Evolutionary conservation across 2,113 vertebrate species (phyloP).

Genomic region (Butorides virescens): DNA sequence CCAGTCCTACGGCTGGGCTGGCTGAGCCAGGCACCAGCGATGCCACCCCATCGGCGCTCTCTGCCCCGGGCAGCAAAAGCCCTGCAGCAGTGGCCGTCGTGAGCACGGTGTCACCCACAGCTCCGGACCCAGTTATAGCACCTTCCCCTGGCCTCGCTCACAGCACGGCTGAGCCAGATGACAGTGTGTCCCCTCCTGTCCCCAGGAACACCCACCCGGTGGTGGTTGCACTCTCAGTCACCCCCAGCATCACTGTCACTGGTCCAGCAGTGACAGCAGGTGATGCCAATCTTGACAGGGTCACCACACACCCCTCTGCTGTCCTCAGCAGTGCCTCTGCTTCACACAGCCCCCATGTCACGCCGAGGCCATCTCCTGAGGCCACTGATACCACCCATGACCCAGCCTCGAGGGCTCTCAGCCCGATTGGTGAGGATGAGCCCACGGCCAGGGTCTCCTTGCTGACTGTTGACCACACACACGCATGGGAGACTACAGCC

Average conservation of each 20-base stretch:
- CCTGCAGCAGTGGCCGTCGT: fast-evolving
- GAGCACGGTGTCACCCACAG: not conserved
- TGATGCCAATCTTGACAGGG: not conserved
- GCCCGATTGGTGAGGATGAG: not conserved
- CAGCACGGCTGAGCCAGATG: not conserved
- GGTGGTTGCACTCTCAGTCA: not conserved
- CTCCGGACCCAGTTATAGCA: fast-evolving
- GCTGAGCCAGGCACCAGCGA: not conserved
- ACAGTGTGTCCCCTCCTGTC: not conserved
- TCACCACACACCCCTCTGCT: not conserved
- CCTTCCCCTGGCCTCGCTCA: not conserved
- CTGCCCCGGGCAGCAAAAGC: not conserved
- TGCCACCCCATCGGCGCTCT: fast-evolving
- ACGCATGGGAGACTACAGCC: not conserved
- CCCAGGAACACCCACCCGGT: fast-evolving
- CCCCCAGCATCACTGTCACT: not conserved
- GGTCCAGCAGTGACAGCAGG: not conserved
- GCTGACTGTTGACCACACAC: not conserved
- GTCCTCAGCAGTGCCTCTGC: not conserved
- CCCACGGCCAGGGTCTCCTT: fast-evolving
- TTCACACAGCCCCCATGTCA: not conserved
- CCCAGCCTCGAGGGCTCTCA: not conserved
- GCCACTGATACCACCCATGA: fast-evolving
- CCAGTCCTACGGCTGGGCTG: not conserved
- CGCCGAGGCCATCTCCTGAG: not conserved